Conservation (phyloP, 2,888 invertebrate genomes). For the Endotricha flammealis region DNA sequence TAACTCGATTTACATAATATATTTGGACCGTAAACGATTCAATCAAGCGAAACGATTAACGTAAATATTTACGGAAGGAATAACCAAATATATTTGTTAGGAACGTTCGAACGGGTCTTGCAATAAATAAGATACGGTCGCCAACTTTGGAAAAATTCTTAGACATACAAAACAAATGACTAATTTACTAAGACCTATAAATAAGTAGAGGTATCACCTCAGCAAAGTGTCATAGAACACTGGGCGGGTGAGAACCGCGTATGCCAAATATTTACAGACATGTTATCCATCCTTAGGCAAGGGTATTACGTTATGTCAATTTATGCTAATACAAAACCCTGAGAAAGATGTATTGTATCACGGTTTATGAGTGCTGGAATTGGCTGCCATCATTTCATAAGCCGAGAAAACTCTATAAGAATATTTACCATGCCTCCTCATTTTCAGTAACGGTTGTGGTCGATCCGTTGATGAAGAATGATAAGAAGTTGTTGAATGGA, state of each 20-base stretch:
- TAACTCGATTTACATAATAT: not conserved
- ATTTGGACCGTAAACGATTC: conserved; percentile 4
- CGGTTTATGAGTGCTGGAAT: conserved; percentile 30
- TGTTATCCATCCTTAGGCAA: conserved; percentile 37
- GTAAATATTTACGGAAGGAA: conserved; percentile 14
- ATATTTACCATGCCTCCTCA: conserved; percentile 9
- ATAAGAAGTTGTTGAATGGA: no score
- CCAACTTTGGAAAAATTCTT: conserved; percentile 33
- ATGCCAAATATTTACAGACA: conserved; percentile 44
- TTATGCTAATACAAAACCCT: conserved; percentile 40
- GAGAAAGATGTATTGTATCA: conserved; percentile 31
- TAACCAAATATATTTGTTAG: conserved; percentile 19
- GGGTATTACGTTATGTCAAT: conserved; percentile 44
- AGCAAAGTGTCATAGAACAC: conserved; percentile 15
- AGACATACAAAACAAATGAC: conserved; percentile 18
- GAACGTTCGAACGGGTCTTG: conserved; percentile 20
- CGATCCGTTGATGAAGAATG: conserved; percentile 4
- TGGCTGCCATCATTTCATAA: conserved; percentile 22
- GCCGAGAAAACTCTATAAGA: conserved; percentile 11
- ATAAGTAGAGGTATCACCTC: not conserved
- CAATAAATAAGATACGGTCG: conserved; percentile 31
- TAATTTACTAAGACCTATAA: conserved; percentile 16
- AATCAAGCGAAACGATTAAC: conserved; percentile 16
- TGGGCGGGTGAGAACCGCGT: conserved; percentile 25
- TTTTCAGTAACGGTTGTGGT: not conserved